Conservation (phyloP, 2,797 vertebrate genomes). For the Toxotes lorentzi region DNA sequence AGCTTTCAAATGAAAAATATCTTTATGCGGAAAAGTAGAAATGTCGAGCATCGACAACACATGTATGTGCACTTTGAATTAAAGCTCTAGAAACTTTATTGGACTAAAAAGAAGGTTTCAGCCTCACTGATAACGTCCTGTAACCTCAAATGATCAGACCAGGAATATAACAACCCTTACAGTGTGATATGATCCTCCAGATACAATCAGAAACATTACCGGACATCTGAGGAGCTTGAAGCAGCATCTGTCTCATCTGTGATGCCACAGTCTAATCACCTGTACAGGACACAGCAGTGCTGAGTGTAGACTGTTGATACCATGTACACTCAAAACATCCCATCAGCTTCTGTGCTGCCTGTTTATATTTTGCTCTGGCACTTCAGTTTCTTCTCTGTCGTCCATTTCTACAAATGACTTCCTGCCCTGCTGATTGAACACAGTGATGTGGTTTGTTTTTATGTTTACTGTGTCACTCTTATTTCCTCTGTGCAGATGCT, state of each 20-base stretch:
- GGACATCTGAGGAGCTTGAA: no score
- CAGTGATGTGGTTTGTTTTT: neutral
- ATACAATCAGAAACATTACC: no score
- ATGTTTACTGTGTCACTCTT: slow-evolving; percentile 4
- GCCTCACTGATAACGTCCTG: neutral
- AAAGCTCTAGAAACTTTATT: no score
- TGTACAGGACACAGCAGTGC: no score
- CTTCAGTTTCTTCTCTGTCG: neutral
- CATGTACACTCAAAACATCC: neutral
- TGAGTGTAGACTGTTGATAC: no score
- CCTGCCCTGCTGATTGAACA: neutral
- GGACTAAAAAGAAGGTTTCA: neutral
- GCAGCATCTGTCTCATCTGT: no score
- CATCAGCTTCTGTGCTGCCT: neutral
- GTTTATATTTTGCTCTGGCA: neutral
- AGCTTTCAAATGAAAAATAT: rapidly evolving
- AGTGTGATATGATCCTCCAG: neutral
- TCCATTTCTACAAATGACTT: neutral
- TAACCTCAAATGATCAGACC: neutral
- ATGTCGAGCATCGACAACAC: neutral
- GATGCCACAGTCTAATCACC: no score
- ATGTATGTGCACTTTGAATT: neutral
- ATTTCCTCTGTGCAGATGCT: slow-evolving; percentile 87
- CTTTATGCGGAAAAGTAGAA: no score
- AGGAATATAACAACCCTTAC: neutral